Conservation (phyloP, 2,797 vertebrate species). For the Trachurus trachurus region DNA sequence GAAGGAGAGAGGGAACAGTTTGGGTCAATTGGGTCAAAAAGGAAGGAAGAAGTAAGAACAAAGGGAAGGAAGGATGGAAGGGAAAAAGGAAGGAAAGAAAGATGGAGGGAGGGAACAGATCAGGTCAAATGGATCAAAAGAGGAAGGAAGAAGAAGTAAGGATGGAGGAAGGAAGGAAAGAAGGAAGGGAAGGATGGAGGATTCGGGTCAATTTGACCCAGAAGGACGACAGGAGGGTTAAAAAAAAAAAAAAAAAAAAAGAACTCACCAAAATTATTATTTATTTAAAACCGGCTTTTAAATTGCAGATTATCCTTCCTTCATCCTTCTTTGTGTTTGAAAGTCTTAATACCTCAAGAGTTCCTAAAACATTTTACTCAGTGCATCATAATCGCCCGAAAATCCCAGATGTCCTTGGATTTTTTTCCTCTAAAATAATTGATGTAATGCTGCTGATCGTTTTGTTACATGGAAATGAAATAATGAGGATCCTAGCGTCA, state of each 20-base stretch:
- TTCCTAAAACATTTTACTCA: slow-evolving; percentile 9
- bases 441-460: background rate
- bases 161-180: no score
- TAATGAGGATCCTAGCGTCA: slow-evolving; percentile 6
- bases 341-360: slow-evolving; percentile 7
- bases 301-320: background rate
- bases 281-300: slow-evolving; percentile 1
- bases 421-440: background rate
- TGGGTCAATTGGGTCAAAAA: no score
- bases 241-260: background rate
- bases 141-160: no score
- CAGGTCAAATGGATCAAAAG: no score
- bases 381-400: background rate
- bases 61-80: no score
- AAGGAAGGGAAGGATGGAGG: no score
- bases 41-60: no score
- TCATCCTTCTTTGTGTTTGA: background rate
- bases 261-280: background rate
- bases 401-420: slow-evolving; percentile 11
- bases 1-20: no score
- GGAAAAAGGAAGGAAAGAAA: no score
- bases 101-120: no score
- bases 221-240: no score
- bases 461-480: background rate
- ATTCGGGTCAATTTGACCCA: no score